Evolutionary conservation across 2,797 vertebrate genomes (phyloP).

Genomic region (Antennarius maculatus): DNA sequence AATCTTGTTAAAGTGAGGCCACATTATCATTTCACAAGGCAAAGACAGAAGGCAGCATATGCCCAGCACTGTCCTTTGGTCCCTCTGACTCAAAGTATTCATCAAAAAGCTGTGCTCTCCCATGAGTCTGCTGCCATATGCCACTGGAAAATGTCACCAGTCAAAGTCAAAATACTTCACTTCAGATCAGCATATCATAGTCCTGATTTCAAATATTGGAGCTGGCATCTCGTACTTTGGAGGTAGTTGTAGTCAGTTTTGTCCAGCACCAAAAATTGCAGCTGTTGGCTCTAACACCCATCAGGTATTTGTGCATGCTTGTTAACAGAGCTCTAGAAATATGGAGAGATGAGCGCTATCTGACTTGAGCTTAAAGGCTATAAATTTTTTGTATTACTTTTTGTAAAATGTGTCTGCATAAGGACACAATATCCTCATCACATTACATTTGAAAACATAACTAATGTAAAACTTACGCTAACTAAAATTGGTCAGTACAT

Average conservation of each 20-base stretch:
- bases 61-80: slow-evolving; percentile 88
- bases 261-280: slow-evolving; percentile 83
- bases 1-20: slow-evolving; percentile 79
- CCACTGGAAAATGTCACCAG: slow-evolving; percentile 96
- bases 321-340: slow-evolving; percentile 33
- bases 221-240: slow-evolving; percentile 85
- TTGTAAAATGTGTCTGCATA: neutral
- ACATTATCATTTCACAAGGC: slow-evolving; percentile 95
- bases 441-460: neutral
- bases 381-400: too few relatives aligned
- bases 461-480: too few relatives aligned
- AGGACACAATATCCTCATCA: neutral
- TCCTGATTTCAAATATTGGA: slow-evolving; percentile 91
- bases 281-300: slow-evolving; percentile 75
- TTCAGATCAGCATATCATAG: slow-evolving; percentile 94
- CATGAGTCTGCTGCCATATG: slow-evolving; percentile 95
- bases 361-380: neutral
- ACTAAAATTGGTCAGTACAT: too few relatives aligned
- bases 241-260: slow-evolving; percentile 83
- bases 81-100: slow-evolving; percentile 91
- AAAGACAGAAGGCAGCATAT: slow-evolving; percentile 93
- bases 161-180: slow-evolving; percentile 97
- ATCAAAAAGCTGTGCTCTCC: slow-evolving; percentile 95
- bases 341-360: slow-evolving; percentile 8
- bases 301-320: slow-evolving; percentile 59